Conservation (phyloP, 2,797 vertebrate genomes). For the Mormyrus proboscirostris region DNA sequence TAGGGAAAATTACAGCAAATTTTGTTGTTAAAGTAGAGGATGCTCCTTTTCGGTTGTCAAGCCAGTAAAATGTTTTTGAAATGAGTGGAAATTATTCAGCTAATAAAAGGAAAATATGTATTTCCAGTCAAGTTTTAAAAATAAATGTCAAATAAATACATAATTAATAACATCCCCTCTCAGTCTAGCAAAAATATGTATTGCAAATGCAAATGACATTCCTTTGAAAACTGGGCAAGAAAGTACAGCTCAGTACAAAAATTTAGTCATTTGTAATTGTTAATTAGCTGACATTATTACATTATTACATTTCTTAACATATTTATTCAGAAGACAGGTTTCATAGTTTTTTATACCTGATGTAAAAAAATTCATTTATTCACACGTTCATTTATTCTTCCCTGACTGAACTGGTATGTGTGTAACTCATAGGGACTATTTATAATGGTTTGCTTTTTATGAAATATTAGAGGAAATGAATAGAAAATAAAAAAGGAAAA, state of each 20-base stretch:
- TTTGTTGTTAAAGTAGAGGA: not conserved
- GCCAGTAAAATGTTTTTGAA: not conserved
- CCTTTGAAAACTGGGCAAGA: not conserved
- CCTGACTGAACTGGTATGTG: not conserved
- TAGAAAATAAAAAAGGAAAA: not conserved
- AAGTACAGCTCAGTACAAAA: not conserved
- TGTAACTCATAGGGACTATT: not conserved
- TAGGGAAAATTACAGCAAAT: not conserved
- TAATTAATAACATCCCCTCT: not conserved
- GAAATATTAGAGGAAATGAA: not conserved
- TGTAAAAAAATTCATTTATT: not conserved
- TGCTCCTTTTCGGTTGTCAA: not conserved
- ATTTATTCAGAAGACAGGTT: not conserved
- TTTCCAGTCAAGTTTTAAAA: not conserved
- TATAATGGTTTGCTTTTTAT: not conserved
- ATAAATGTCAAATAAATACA: not conserved
- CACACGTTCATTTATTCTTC: not conserved
- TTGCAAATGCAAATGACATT: not conserved
- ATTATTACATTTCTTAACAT: not conserved
- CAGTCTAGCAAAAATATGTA: not conserved
- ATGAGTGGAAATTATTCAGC: not conserved
- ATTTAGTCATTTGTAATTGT: not conserved
- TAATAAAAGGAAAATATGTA: not conserved
- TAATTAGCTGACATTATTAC: not conserved
- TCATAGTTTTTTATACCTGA: not conserved